Evolutionary conservation across 2,888 invertebrate genomes (phyloP), one percentile per base, ranked within the genome.

Genomic region (Incurvaria masculella): DNA sequence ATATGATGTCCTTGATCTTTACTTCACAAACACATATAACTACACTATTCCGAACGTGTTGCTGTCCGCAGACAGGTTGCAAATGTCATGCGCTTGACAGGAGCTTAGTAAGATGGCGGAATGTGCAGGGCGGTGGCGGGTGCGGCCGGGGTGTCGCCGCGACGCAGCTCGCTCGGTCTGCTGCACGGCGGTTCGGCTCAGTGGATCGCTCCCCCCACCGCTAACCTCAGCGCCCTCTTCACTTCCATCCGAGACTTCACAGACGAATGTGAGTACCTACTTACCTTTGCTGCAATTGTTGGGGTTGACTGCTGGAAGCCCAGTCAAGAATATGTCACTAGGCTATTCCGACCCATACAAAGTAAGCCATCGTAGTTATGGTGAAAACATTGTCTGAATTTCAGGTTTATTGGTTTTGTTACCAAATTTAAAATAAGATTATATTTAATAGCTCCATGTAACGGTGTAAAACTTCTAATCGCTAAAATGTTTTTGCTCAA

Each of bases 181-280:
- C 66, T 88, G 21, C 84, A 87, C 55, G 86, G 87, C 1, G 79
- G 80, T 59, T 81, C 79, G 0, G 87, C 84, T 17, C 60, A 68
- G 19, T 84, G 83, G 82, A 67, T 87, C 40, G 76, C 81, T 14
- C 82, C 83, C 44, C 73, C 81, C 2, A 81, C 83, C 0, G 64
- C 74, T 44, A 84, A 85, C 58, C 64, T 84, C 14, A 78, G 83
- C 8, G 61, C 64, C 0, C 57, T 73, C 16, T 78, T 68, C 53
- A 55, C 62, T 3, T 57, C 66, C 40, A 61, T 83, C 1, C 58
- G 59, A 38, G 75, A 79, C 52, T 70, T 61, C 50, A 68, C 72
- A 4, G 68, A 66, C 46, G 59, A 66, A 51, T 81, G 82, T 81
- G 66, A 63, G 79, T 61, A 52, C 44, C 42, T 48, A 44, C 20